phyloP scores from a whole-genome alignment of 2,797 vertebrate species.

The Eidolon dupreanum region DNA sequence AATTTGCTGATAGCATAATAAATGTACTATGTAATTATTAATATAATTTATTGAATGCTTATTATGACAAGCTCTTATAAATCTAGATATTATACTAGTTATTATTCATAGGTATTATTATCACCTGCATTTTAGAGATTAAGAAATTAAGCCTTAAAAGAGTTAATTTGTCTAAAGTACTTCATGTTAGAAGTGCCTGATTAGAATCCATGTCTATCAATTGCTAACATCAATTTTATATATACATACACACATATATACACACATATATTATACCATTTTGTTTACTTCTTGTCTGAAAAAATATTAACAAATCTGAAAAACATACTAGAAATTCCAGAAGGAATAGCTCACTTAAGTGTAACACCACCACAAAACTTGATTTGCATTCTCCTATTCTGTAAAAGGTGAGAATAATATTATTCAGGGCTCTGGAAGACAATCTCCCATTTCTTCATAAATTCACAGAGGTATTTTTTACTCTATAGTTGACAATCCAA shows the following conservation, averaged over 20 bases:
- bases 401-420: neutral
- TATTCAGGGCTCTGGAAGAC: neutral
- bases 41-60: neutral
- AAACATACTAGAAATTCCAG: slow-evolving; percentile 27
- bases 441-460: neutral
- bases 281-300: neutral
- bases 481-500: neutral
- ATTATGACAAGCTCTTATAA: neutral
- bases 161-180: neutral
- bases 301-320: neutral
- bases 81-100: neutral
- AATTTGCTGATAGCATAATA: slow-evolving; percentile 7
- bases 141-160: neutral
- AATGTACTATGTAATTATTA: neutral
- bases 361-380: neutral
- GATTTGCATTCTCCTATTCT: neutral
- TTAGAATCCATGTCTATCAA: neutral
- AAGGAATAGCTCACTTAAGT: neutral
- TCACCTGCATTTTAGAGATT: neutral
- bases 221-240: neutral
- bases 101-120: neutral
- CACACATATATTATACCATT: neutral
- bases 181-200: neutral
- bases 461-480: neutral
- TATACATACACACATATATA: too few species aligned